Evolutionary conservation across 2,113 vertebrate genomes (phyloP).

Genomic region (Stictonetta naevosa): DNA sequence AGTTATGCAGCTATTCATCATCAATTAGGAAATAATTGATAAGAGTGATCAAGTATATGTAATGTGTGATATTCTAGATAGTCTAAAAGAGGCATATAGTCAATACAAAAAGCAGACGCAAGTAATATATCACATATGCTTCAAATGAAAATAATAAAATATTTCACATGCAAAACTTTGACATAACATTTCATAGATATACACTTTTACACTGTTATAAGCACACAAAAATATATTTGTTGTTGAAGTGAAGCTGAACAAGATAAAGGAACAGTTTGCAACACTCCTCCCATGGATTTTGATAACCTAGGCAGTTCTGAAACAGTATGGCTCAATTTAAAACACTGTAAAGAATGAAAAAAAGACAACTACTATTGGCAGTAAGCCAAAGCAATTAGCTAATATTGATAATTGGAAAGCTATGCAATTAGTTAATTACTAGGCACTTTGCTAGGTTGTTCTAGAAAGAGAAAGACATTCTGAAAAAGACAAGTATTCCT

Average conservation of each 20-base stretch:
- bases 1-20: background rate
- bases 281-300: background rate
- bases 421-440: background rate
- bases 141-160: background rate
- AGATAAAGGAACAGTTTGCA: background rate
- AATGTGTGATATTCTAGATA: background rate
- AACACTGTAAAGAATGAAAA: background rate
- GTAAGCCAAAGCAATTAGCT: background rate
- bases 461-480: background rate
- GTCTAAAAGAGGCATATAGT: background rate
- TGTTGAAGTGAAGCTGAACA: background rate
- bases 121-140: background rate
- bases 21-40: background rate
- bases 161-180: background rate
- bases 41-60: background rate
- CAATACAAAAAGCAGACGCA: background rate
- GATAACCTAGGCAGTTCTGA: background rate
- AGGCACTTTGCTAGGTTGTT: background rate
- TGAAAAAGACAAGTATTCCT: background rate
- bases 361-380: background rate
- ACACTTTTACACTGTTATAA: background rate
- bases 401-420: conserved; percentile 36
- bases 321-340: background rate
- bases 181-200: background rate
- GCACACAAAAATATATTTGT: background rate